Conservation (phyloP, 2,113 vertebrate species). For the Cebidichthys violaceus region DNA sequence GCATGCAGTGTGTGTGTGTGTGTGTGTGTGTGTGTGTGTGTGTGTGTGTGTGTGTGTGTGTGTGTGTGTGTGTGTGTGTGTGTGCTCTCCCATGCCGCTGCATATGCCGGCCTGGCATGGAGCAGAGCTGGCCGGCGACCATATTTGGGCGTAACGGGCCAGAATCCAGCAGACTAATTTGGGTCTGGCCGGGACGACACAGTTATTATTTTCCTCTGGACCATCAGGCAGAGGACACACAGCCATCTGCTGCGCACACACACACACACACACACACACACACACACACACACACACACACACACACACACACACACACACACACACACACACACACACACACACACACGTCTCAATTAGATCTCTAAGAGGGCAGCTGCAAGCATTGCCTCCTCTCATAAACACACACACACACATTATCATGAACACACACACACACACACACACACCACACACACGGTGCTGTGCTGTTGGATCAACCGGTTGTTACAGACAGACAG, state of each 20-base stretch:
- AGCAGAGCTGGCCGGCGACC: constrained; percentile 85
- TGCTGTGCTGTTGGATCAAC: constrained; percentile 40
- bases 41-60: constrained; percentile 36
- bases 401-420: constrained; percentile 24
- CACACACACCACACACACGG: constrained; percentile 12
- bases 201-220: constrained; percentile 98
- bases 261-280: constrained; percentile 44
- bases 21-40: constrained; percentile 21
- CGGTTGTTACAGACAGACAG: constrained; percentile 29
- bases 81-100: constrained; percentile 70
- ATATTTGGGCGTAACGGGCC: constrained; percentile 82
- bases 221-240: constrained; percentile 98
- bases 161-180: constrained; percentile 98
- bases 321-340: constrained; percentile 78
- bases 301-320: constrained; percentile 89
- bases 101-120: constrained; percentile 95
- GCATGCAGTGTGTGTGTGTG: constrained; percentile 8
- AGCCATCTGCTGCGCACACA: constrained; percentile 95
- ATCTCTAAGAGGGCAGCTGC: constrained; percentile 93
- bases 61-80: constrained; percentile 43
- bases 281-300: constrained; percentile 4
- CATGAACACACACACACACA: constrained; percentile 29
- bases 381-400: constrained; percentile 43
- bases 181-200: constrained; percentile 96
- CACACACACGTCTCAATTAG: constrained; percentile 99